These are phyloP conservation scores for Eulemur mongoz DNA, from an alignment of 2,797 vertebrate species.

Conservation along the genomic window DNA sequence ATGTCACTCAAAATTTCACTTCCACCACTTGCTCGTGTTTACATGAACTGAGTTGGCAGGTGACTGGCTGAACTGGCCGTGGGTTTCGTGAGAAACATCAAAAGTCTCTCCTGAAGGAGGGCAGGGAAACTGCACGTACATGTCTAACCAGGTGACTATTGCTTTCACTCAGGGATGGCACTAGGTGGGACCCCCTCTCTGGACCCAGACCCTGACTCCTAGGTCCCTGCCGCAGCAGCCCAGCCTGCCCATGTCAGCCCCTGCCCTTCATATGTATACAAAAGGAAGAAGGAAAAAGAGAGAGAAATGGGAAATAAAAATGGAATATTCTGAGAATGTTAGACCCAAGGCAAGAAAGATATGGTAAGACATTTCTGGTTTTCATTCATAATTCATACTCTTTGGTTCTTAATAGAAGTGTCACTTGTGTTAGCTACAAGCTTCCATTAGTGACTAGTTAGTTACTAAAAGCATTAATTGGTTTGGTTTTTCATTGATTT, in stretches of 20 bases:
- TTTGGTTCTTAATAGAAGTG: not conserved
- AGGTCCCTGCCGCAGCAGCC: not conserved
- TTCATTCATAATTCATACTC: not conserved
- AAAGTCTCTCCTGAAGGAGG: not conserved
- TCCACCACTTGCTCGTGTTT: not conserved
- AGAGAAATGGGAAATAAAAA: not conserved
- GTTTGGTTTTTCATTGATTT: not conserved
- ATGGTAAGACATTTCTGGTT: not conserved
- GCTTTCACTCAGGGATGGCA: not conserved
- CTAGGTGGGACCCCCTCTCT: not conserved
- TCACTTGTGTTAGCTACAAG: not conserved
- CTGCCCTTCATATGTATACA: not conserved
- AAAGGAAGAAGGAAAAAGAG: not conserved
- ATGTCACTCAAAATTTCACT: not conserved
- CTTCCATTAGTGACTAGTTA: not conserved
- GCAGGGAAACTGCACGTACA: not conserved
- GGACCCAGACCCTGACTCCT: not conserved
- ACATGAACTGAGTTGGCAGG: not conserved
- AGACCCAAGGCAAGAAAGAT: not conserved
- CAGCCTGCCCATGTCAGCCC: too few species aligned
- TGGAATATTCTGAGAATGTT: not conserved
- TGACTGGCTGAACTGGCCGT: not conserved
- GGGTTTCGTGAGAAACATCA: not conserved
- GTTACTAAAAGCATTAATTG: not conserved
- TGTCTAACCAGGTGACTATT: not conserved